These are phyloP conservation scores for Anarrhichthys ocellatus DNA, from an alignment of 2,113 vertebrate genomes.

Conservation along the genomic window DNA sequence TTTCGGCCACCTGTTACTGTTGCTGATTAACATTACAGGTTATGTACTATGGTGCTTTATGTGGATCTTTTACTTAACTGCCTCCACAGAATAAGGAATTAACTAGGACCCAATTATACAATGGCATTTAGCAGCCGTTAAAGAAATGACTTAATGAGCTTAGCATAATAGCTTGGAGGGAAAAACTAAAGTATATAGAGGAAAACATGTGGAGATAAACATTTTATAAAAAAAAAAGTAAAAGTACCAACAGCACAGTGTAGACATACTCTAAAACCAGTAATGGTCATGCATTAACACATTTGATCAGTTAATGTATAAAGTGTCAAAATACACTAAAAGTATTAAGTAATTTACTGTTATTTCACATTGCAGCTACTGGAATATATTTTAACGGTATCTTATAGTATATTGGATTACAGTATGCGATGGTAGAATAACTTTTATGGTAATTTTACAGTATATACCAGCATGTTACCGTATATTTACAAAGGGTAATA, in stretches of 20 bases:
- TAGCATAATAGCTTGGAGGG: not conserved
- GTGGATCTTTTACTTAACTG: slow-evolving; percentile 10
- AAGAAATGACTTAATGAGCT: slow-evolving; percentile 35
- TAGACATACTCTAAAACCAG: not conserved
- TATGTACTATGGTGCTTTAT: not conserved
- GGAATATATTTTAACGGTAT: too few species aligned
- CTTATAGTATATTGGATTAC: too few species aligned
- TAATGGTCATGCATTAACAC: not conserved
- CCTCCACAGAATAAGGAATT: slow-evolving; percentile 21
- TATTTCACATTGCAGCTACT: too few species aligned
- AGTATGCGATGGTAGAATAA: too few species aligned
- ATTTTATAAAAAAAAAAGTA: not conserved
- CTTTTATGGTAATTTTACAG: too few species aligned
- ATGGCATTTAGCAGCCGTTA: slow-evolving; percentile 31
- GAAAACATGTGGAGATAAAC: not conserved
- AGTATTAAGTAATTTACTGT: not conserved
- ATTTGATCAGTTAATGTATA: too few species aligned
- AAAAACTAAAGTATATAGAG: not conserved
- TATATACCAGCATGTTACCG: too few species aligned
- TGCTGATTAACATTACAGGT: not conserved
- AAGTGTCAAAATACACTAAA: not conserved
- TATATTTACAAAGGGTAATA: too few species aligned
- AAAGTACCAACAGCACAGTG: not conserved
- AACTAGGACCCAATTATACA: slow-evolving; percentile 19
- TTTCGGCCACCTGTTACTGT: slow-evolving; percentile 7